These are phyloP conservation scores for Mallotus villosus DNA, from an alignment of 2,797 vertebrate genomes.

Conservation along the genomic window DNA sequence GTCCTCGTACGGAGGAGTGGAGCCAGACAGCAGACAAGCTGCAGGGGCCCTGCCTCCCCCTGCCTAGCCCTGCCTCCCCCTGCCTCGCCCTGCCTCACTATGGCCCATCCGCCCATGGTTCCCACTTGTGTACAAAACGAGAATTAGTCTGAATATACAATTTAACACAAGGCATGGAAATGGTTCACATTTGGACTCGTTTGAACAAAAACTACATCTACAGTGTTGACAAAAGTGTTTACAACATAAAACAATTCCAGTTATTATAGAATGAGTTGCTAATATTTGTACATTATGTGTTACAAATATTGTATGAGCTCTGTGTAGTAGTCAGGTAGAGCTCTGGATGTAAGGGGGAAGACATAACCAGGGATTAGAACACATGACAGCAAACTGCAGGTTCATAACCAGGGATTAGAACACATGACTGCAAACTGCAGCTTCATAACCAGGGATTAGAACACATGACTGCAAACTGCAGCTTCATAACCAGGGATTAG, in stretches of 20 bases:
- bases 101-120: background rate
- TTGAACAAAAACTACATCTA: background rate
- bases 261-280: background rate
- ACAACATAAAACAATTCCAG: constrained; percentile 30
- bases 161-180: background rate
- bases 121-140: background rate
- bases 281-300: constrained; percentile 1
- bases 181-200: background rate
- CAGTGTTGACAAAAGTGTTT: background rate
- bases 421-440: too few species aligned
- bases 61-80: too few species aligned
- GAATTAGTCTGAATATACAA: background rate
- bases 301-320: background rate
- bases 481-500: background rate
- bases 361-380: background rate
- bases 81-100: too few species aligned
- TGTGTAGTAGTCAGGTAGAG: background rate
- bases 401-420: too few species aligned
- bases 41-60: too few species aligned
- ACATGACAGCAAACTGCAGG: background rate
- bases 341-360: background rate
- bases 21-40: too few species aligned
- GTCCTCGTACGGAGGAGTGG: constrained; percentile 2
- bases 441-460: too few species aligned
- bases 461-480: too few species aligned